Evolutionary conservation across 2,797 vertebrate species (phyloP), one percentile per base, ranked within the genome.

Genomic region (Neomorphus geoffroyi): DNA sequence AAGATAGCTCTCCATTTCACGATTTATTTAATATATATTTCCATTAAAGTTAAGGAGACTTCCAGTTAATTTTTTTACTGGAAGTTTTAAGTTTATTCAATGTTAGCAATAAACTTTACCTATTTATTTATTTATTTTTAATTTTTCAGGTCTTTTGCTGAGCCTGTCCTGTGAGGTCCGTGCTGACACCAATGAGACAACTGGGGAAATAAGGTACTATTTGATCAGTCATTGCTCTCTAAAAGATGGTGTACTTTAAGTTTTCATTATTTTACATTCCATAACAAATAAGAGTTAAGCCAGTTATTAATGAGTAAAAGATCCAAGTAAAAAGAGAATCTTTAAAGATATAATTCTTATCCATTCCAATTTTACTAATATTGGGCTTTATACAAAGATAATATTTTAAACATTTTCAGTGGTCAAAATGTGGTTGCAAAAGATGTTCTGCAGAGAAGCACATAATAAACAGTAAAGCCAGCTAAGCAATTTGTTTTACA

Each of bases 91-190:
- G 5, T 64, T 77, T 64, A 30, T 69, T 83, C 6, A 5, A 6
- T 24, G 3, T 33, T 78, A 22, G 28, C 10, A 58, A 19, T 14
- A 65, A 57, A 51, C 7, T 11, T 37, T 60, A 11, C 28, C 11
- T 22, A 16, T 58, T 16, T 43, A 51, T 51, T 39, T 53, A 46
- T 19, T 43, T 43, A 45, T 7, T 9, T 11, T 26, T 54, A n/a
- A n/a, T n/a, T n/a, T 71, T 51, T 60, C 27, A 72, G 51, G 15
- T 53, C 33, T 50, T 75, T 61, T 67, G 5, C 51, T 80, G 33
- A 53, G 13, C 13, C 7, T 2, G 0, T 75, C 86, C 74, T 46
- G 8, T 46, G 58, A 67, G 4, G 27, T 46, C 69, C 45, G 0
- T 80, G 19, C 32, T 77, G 39, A 62, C 23, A 56, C 13, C 28